A percentile compares a stretch with the other conserved stretches of the same genome.
phyloP scores from a whole-genome alignment of 23 tunicate genomes.

The Ciona savignyi region DNA sequence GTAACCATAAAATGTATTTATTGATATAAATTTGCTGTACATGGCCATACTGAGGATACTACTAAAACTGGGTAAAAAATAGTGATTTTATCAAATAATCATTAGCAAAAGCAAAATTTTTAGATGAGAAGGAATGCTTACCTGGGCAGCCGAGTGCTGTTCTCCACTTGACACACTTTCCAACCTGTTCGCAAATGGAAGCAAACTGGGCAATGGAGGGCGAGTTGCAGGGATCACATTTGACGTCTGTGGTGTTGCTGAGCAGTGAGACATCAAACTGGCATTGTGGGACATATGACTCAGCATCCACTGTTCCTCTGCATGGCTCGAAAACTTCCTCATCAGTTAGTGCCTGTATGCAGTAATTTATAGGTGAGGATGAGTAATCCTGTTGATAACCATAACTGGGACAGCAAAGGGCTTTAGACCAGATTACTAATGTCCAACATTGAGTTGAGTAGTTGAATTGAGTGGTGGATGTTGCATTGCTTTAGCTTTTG shows the following conservation, averaged over 20 bases:
- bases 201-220: slow-evolving; percentile 36
- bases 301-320: slow-evolving; percentile 15
- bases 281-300: slow-evolving; percentile 32
- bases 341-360: slow-evolving; percentile 13
- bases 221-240: slow-evolving; percentile 48
- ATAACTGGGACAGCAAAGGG: background rate
- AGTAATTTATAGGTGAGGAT: too few species aligned
- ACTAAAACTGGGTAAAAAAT: too few species aligned
- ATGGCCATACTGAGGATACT: too few species aligned
- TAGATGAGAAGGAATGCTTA: background rate
- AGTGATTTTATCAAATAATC: too few species aligned
- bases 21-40: too few species aligned
- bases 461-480: too few species aligned
- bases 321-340: slow-evolving; percentile 17
- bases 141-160: slow-evolving; percentile 27
- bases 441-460: background rate
- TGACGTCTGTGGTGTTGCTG: slow-evolving; percentile 26
- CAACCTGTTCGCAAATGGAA: slow-evolving; percentile 15
- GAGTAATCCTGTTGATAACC: too few species aligned
- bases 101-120: too few species aligned
- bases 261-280: slow-evolving; percentile 37
- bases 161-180: slow-evolving; percentile 37
- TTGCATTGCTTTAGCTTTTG: too few species aligned
- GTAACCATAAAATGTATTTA: too few species aligned
- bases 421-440: background rate